These are phyloP conservation scores for Rhagonycha fulva DNA, from an alignment of 2,888 invertebrate genomes.

Conservation along the genomic window DNA sequence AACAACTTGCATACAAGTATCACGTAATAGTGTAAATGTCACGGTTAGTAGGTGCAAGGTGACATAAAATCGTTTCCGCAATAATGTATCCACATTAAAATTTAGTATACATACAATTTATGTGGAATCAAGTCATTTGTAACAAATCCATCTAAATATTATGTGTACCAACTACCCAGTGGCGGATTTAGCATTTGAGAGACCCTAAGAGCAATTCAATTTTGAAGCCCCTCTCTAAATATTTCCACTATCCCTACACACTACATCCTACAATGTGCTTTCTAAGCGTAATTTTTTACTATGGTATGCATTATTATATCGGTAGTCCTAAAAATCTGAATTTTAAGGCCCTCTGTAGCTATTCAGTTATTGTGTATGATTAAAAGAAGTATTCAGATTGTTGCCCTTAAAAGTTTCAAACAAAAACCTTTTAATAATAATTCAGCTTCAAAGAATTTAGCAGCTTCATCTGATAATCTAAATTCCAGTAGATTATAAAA, in stretches of 20 bases:
- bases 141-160: not conserved
- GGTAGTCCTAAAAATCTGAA: too few relatives aligned
- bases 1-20: slow-evolving; percentile 13
- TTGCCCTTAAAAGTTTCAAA: not conserved
- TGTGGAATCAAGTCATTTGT: not conserved
- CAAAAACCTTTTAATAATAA: not conserved
- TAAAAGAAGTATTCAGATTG: not conserved
- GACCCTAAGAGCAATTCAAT: too few relatives aligned
- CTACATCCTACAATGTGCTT: too few relatives aligned
- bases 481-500: not conserved
- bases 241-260: too few relatives aligned
- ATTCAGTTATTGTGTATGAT: not conserved
- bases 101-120: not conserved
- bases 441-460: not conserved
- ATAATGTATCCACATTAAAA: not conserved
- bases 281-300: too few relatives aligned
- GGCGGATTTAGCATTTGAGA: too few relatives aligned
- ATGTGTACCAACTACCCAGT: too few relatives aligned
- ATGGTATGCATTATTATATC: too few relatives aligned
- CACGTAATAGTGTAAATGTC: slow-evolving; percentile 22
- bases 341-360: too few relatives aligned
- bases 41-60: slow-evolving; percentile 27
- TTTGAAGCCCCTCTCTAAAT: too few relatives aligned
- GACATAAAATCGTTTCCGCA: slow-evolving; percentile 24
- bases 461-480: not conserved